These are phyloP conservation scores for Uloborus plumipes DNA, from an alignment of 2,888 invertebrate species.

Conservation along the genomic window DNA sequence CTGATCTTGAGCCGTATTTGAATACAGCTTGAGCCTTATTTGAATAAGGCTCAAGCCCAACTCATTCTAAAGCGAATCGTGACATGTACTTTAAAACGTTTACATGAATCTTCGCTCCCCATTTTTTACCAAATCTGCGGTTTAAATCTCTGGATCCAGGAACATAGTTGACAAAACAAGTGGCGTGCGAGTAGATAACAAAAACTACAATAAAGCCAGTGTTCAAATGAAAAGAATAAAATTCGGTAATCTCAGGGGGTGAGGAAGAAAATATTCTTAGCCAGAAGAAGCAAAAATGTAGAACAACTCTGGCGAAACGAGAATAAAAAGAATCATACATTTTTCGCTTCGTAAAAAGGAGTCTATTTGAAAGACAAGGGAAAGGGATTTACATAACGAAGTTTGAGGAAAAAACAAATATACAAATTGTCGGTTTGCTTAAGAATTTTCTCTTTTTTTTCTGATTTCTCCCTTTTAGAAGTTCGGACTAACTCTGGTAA, in stretches of 20 bases:
- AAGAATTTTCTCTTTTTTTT: conserved; percentile 21
- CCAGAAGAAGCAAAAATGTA: conserved; percentile 8
- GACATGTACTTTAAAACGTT: neutral
- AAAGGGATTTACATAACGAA: conserved; percentile 54
- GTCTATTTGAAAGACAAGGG: conserved; percentile 39
- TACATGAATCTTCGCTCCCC: conserved; percentile 15
- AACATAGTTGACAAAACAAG: conserved; percentile 41
- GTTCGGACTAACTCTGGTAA: too few species aligned
- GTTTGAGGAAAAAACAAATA: conserved; percentile 52
- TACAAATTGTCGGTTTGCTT: conserved; percentile 50
- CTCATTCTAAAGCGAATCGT: too few species aligned
- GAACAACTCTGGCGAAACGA: neutral
- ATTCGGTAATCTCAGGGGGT: conserved; percentile 39
- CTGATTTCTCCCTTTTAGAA: neutral
- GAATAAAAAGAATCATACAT: neutral
- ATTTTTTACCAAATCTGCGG: conserved; percentile 16
- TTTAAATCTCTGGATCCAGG: conserved; percentile 8
- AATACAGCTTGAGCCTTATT: too few species aligned
- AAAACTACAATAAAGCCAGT: neutral
- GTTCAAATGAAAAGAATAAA: conserved; percentile 26
- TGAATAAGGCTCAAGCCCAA: too few species aligned
- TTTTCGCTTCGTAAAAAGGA: conserved; percentile 17
- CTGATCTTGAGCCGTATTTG: too few species aligned
- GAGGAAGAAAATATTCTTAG: conserved; percentile 10
- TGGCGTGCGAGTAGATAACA: conserved; percentile 17